Percentiles rank a stretch among this genome's conserved stretches.
Evolutionary conservation across 2,113 vertebrate species (phyloP).

Genomic region (Apus apus): DNA sequence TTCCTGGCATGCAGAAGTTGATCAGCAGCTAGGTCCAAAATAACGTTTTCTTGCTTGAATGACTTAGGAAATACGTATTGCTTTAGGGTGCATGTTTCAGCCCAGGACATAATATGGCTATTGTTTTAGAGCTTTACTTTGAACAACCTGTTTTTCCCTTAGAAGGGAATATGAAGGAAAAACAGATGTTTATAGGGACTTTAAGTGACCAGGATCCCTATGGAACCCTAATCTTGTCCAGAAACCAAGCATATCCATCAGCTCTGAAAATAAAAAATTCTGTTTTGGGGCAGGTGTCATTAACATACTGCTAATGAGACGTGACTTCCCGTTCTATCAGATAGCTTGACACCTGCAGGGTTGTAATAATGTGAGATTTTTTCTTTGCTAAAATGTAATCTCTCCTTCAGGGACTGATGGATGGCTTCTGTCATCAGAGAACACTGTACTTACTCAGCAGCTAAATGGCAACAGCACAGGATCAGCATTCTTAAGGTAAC

Average conservation of each 20-base stretch:
- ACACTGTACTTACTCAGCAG: not conserved
- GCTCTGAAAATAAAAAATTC: not conserved
- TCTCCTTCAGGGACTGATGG: not conserved
- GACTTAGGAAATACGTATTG: not conserved
- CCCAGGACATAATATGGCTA: accelerated
- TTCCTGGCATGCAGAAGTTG: not conserved
- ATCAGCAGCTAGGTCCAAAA: not conserved
- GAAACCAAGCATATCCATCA: not conserved
- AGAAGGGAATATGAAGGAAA: not conserved
- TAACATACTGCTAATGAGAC: not conserved
- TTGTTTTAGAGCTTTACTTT: not conserved
- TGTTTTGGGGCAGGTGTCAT: not conserved
- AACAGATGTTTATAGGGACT: not conserved
- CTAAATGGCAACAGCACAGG: not conserved
- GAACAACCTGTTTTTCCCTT: not conserved
- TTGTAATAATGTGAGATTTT: not conserved
- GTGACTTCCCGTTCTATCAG: not conserved
- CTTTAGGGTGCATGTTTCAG: not conserved
- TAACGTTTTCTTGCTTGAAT: not conserved
- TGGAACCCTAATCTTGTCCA: not conserved
- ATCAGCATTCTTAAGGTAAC: not conserved
- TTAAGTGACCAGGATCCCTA: not conserved
- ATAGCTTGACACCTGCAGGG: not conserved
- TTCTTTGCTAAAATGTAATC: not conserved
- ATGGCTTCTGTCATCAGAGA: not conserved